phyloP scores from a whole-genome alignment of 1,140 invertebrate species.

The Aphidius gifuensis region DNA sequence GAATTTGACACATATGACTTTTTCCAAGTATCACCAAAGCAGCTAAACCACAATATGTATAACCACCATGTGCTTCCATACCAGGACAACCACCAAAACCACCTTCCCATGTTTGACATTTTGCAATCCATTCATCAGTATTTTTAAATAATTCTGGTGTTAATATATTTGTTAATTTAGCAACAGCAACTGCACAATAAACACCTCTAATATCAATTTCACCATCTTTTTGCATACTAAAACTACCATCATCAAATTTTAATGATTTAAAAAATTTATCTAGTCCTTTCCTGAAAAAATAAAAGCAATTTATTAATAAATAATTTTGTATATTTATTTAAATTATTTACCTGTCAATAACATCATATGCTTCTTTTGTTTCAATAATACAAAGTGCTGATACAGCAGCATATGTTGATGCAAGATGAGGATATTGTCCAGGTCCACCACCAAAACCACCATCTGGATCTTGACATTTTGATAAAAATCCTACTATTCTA shows the following conservation, averaged over 20 bases:
- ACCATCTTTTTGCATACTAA: constrained; percentile 87
- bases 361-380: constrained; percentile 79
- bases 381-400: constrained; percentile 88
- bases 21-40: constrained; percentile 79
- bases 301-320: neutral
- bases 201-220: constrained; percentile 92
- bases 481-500: constrained; percentile 67
- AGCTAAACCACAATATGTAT: constrained; percentile 95
- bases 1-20: constrained; percentile 75
- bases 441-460: constrained; percentile 96
- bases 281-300: constrained; percentile 61
- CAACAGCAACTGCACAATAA: constrained; percentile 91
- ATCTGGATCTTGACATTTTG: constrained; percentile 71
- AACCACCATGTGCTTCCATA: constrained; percentile 97
- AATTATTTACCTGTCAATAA: constrained; percentile 73
- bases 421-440: constrained; percentile 86
- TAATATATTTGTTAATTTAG: constrained; percentile 81
- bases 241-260: constrained; percentile 81
- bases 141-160: constrained; percentile 76
- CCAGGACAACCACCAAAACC: constrained; percentile 93
- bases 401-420: constrained; percentile 95
- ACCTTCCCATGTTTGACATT: constrained; percentile 97
- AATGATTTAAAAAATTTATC: constrained; percentile 76
- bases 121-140: constrained; percentile 86
- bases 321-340: constrained; percentile 10